Evolutionary conservation across 2,797 vertebrate species (phyloP).

Genomic region (Microctenopoma steveboyesi): DNA sequence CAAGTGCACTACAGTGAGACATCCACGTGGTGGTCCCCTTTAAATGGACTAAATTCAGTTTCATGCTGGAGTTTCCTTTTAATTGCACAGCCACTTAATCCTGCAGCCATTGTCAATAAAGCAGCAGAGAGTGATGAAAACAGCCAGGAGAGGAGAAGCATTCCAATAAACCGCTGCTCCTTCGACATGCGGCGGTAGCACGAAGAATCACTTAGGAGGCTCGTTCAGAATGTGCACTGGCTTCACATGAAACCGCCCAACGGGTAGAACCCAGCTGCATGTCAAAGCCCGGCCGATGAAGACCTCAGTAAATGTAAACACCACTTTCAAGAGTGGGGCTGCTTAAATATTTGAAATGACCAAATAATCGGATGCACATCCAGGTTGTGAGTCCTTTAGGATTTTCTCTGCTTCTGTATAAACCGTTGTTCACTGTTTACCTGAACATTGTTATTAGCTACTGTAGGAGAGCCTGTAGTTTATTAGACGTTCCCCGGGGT

Average conservation of each 20-base stretch:
- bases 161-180: slow-evolving; percentile 10
- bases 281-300: slow-evolving; percentile 1
- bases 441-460: too few relatives aligned
- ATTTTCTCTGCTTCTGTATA: too few relatives aligned
- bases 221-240: slow-evolving; percentile 1
- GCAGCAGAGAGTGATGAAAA: slow-evolving; percentile 33
- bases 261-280: slow-evolving; percentile 5
- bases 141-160: slow-evolving; percentile 13
- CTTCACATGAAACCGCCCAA: not conserved
- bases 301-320: too few relatives aligned
- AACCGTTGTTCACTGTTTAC: too few relatives aligned
- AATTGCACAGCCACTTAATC: slow-evolving; percentile 59
- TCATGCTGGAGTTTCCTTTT: slow-evolving; percentile 54
- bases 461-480: too few relatives aligned
- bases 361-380: slow-evolving; percentile 27
- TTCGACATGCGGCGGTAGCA: slow-evolving; percentile 15
- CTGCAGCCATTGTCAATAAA: slow-evolving; percentile 54
- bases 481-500: too few relatives aligned
- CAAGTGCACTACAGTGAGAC: slow-evolving; percentile 6
- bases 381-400: too few relatives aligned
- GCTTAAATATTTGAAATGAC: slow-evolving; percentile 38
- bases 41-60: slow-evolving; percentile 47
- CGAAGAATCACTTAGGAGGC: slow-evolving; percentile 4
- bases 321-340: not conserved
- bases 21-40: slow-evolving; percentile 22